Percentiles rank a stretch among this genome's conserved stretches.
Evolutionary conservation across 2,888 invertebrate genomes (phyloP).

Genomic region (Pristionchus mayeri): DNA sequence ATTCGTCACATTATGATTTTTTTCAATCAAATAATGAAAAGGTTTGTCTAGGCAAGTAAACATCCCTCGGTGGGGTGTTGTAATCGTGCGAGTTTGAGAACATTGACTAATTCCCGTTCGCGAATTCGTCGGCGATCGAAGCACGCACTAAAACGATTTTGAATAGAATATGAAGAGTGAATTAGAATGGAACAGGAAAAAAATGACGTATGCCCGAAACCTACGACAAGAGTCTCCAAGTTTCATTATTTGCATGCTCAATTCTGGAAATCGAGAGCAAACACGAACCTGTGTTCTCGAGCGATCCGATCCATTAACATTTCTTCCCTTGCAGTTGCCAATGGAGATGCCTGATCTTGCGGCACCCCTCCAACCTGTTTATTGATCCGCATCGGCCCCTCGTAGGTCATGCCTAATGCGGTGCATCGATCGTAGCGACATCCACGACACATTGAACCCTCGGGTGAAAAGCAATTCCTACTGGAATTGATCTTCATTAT

Average conservation of each 20-base stretch:
- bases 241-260: too few relatives aligned
- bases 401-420: background rate
- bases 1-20: background rate
- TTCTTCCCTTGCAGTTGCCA: too few relatives aligned
- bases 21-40: too few relatives aligned
- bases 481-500: too few relatives aligned
- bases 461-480: background rate
- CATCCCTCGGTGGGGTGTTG: too few relatives aligned
- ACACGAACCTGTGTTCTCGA: too few relatives aligned
- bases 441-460: background rate
- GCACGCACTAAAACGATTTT: background rate
- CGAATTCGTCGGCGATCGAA: background rate
- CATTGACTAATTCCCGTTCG: background rate
- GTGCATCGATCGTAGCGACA: background rate
- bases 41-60: background rate
- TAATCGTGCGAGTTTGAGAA: too few relatives aligned
- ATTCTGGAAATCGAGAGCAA: background rate
- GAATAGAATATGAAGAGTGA: background rate
- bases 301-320: too few relatives aligned
- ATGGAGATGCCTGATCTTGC: too few relatives aligned
- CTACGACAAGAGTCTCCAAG: too few relatives aligned
- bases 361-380: background rate
- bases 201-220: too few relatives aligned
- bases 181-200: too few relatives aligned
- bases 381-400: background rate